Base-by-base conservation (phyloP, 2,797 vertebrate species). In the Muraenolepis orangiensis region DNA sequence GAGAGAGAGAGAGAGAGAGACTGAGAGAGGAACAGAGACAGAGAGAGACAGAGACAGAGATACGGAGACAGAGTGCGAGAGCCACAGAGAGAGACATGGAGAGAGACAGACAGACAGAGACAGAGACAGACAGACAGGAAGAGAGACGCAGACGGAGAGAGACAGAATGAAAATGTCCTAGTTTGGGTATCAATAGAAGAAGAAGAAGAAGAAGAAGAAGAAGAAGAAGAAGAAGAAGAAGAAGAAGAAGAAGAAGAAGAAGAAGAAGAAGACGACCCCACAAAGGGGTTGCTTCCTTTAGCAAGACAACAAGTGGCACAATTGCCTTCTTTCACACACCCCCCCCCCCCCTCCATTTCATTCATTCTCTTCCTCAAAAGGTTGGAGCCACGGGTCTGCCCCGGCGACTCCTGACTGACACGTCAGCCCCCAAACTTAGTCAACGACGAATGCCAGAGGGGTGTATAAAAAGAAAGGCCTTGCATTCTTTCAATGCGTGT, bases 341-440 rank as follows among this genome's bases (percentile, higher is more conserved):
- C 2, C 42, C 42, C 16, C 42, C 42, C 4, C 18, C 42, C 18
- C 42, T 51, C 42, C 42, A 51, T 51, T 18, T 51, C 42, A 51
- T 51, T 51, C 42, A 51, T 51, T 51, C 42, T 51, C 42, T 51
- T 51, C 42, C 42, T 51, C 42, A 51, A 51, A 51, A 51, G 42
- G 42, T 51, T 51, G 42, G 42, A 51, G 18, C 42, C 42, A 70
- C 72, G 36, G 70, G 74, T 82, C 70, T 80, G 26, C 30, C 69
- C 70, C 70, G 76, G 81, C 16, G 34, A 83, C 79, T 82, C 78
- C 77, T 82, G 86, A 84, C 82, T 88, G 73, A 82, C 82, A 84
- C 77, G 80, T 83, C 72, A 42, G 69, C 82, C 51, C 80, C 72
- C 80, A 82, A 78, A 74, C 73, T 70, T 13, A 23, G 75, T 87